Base-by-base conservation (phyloP, 2,888 invertebrate genomes). In the Cryptus viduatorius region DNA sequence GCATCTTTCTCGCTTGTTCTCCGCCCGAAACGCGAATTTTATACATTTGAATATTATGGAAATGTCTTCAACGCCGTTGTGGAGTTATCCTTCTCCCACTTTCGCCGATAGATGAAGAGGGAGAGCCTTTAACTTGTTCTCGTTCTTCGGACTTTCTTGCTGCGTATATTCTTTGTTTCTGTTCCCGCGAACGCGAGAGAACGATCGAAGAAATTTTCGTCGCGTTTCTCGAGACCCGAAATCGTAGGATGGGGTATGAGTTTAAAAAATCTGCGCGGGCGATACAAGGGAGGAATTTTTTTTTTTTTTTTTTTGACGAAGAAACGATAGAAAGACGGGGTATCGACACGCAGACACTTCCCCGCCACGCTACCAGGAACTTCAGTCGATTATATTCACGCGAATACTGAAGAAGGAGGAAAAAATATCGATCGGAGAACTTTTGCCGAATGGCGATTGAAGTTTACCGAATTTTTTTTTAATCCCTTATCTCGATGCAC, bases 11-110 rank as follows among this genome's bases (percentile, higher is more conserved):
- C 77, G 65, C 75, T 73, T 71, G 37, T 79, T 77, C 78, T 14
- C 48, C 64, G 79, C 76, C 68, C 77, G 82, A 85, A 85, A 84
- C 83, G 87, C 88, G 89, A 86, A 87, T 89, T 89, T 91, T 90
- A 90, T 89, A 89, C 92, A 93, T 93, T 93, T 92, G 90, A 93
- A 93, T 93, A 93, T 93, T 93, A 93, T 93, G 93, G 92, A 92
- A 93, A 93, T 93, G 88, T 87, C 89, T 1, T 72, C 79, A 72
- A 79, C 78, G 76, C 72, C 79, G 72, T 61, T 76, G 69, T 64
- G 24, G 53, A 64, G 50, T 80, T 73, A 16, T 50, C 56, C 7
- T 16, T 76, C 72, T 72, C 72, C 59, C 50, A 19, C 59, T 37
- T 37, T 37, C 37, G 37, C 7, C 5, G 19, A 56, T 24, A 19